These are phyloP conservation scores for Lordiphosa mommai DNA, from an alignment of 1,140 invertebrate species.

Conservation along the genomic window DNA sequence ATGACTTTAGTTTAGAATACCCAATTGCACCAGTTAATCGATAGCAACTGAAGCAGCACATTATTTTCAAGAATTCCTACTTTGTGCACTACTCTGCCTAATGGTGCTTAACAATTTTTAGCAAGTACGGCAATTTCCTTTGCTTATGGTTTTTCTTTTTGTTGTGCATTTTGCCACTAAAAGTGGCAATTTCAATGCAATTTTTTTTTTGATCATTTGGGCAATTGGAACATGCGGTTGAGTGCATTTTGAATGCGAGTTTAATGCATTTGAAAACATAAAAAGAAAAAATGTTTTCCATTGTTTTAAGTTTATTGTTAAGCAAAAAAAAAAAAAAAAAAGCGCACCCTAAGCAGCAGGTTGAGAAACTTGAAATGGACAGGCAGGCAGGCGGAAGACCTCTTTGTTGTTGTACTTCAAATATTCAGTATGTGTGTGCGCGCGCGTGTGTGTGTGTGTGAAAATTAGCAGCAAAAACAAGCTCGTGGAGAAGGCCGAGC, in stretches of 20 bases:
- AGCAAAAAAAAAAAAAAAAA: slow-evolving; percentile 4
- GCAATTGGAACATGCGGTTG: slow-evolving; percentile 65
- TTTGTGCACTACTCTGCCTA: too few relatives aligned
- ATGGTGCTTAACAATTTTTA: slow-evolving; percentile 29
- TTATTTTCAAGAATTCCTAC: too few relatives aligned
- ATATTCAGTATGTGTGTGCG: neutral
- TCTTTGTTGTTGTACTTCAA: slow-evolving; percentile 24
- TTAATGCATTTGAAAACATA: slow-evolving; percentile 48
- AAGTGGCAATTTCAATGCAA: slow-evolving; percentile 23
- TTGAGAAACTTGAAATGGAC: slow-evolving; percentile 10
- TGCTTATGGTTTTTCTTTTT: slow-evolving; percentile 16
- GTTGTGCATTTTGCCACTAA: neutral
- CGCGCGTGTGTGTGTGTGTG: neutral
- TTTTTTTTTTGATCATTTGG: slow-evolving; percentile 13
- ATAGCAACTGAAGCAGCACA: too few relatives aligned
- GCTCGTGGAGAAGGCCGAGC: neutral
- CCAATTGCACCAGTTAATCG: too few relatives aligned
- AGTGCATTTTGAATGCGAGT: slow-evolving; percentile 46
- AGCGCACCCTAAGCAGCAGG: slow-evolving; percentile 6
- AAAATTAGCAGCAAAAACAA: slow-evolving; percentile 39
- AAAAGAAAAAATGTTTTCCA: slow-evolving; percentile 19
- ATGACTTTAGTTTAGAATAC: too few relatives aligned
- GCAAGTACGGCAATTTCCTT: slow-evolving; percentile 28
- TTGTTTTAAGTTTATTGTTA: slow-evolving; percentile 33
- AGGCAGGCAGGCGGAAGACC: neutral